Percentiles rank a stretch among this genome's conserved stretches.
phyloP scores from a whole-genome alignment of 2,888 invertebrate species.

The Drosophila fulvimacula region DNA sequence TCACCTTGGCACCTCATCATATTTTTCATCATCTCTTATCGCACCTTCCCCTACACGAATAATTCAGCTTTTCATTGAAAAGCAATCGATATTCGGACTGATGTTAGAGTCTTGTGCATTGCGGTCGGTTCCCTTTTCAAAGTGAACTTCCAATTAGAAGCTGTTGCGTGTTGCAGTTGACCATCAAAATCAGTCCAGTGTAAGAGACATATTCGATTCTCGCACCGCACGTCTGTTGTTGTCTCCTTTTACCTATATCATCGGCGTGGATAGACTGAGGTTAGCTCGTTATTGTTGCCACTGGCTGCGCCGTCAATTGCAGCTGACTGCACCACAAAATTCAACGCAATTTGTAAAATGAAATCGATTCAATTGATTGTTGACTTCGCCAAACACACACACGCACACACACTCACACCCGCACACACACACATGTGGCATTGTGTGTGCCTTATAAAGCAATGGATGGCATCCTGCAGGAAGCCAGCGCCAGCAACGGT shows the following conservation, averaged over 20 bases:
- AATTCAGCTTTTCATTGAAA: constrained; percentile 21
- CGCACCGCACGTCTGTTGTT: constrained; percentile 1
- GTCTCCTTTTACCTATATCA: constrained; percentile 8
- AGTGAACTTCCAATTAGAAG: constrained; percentile 71
- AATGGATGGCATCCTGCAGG: constrained; percentile 56
- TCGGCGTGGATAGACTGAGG: constrained; percentile 33
- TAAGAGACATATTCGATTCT: constrained; percentile 45
- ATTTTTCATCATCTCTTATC: neutral
- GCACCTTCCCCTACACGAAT: neutral
- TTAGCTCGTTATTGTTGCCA: constrained; percentile 73
- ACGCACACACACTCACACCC: constrained; percentile 40
- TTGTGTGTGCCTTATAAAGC: constrained; percentile 56
- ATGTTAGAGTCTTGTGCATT: constrained; percentile 21
- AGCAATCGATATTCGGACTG: constrained; percentile 49
- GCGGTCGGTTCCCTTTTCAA: constrained; percentile 36
- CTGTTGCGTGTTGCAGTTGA: constrained; percentile 70
- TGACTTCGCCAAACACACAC: constrained; percentile 72
- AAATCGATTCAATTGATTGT: constrained; percentile 81
- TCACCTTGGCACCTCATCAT: too few relatives aligned
- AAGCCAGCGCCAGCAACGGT: constrained; percentile 60
- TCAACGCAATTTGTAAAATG: constrained; percentile 81
- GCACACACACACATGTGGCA: constrained; percentile 29
- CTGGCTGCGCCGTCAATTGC: constrained; percentile 75
- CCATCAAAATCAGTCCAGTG: constrained; percentile 72
- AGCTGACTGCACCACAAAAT: constrained; percentile 80